Evolutionary conservation across 2,113 vertebrate genomes (phyloP), one percentile per base, ranked within the genome.

Genomic region (Austrofundulus limnaeus): DNA sequence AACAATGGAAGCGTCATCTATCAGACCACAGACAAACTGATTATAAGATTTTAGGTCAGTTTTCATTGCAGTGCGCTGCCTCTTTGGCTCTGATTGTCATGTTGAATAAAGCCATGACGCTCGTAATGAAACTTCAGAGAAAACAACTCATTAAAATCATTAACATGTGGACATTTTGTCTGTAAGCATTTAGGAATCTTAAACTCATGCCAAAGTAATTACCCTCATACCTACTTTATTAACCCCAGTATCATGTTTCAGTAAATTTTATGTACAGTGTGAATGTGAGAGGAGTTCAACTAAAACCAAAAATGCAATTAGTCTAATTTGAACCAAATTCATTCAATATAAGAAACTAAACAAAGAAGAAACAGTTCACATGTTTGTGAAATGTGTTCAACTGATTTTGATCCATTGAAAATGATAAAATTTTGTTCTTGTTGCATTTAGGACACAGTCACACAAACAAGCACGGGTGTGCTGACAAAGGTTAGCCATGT

Each of bases 31-130:
- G 5, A 13, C 1, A 50, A 19, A 34, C 2, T 17, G 28, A 61
- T 61, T 61, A 5, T 31, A 25, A 61, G 45, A 61, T 61, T 53
- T 54, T 16, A 38, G 5, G 51, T 58, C 7, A 17, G 24, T 10
- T 57, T 45, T 55, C 13, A 10, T 41, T 41, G 17, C 10, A 4
- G 11, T 47, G 19, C 15, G 11, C 16, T 43, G 45, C 38, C 11
- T 11, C 19, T 45, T 9, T 20, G 23, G 43, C 38, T 63, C 16
- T 64, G 24, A 42, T n/a, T 13, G 39, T 15, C 42, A 19, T 17
- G 51, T 20, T 53, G 66, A 77, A 28, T 34, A 74, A 62, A 37
- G 38, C 2, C 2, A 21, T 41, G 58, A 63, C 23, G 15, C 17
- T 16, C n/a, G 34, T 34, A 23, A 51, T 48, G 37, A 73, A 5